Conservation (phyloP, 2,888 invertebrate genomes). For the Lasioglossum morio region DNA sequence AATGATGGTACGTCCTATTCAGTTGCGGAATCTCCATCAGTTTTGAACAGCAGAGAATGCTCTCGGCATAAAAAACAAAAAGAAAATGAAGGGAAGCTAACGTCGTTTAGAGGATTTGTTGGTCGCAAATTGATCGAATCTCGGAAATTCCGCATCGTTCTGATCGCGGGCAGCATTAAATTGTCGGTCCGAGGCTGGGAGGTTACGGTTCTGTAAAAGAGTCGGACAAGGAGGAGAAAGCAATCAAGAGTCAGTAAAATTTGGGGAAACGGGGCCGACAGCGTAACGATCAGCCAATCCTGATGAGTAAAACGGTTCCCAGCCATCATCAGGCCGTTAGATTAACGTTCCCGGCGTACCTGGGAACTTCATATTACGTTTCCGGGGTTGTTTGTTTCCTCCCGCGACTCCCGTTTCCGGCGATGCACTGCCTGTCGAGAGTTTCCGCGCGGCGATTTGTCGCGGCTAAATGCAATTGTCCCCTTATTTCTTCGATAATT, state of each 20-base stretch:
- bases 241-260: conserved; percentile 58
- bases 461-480: conserved; percentile 74
- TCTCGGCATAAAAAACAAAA: background rate
- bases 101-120: background rate
- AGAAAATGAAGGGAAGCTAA: background rate
- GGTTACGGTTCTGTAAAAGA: conserved; percentile 1
- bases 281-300: conserved; percentile 51
- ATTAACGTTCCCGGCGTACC: conserved; percentile 57
- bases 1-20: background rate
- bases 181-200: conserved; percentile 24
- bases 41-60: background rate
- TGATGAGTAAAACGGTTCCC: conserved; percentile 60
- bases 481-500: conserved; percentile 73
- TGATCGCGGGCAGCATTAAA: conserved; percentile 8
- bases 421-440: conserved; percentile 48
- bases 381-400: conserved; percentile 68
- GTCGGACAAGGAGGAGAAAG: conserved; percentile 37
- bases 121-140: background rate
- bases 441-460: conserved; percentile 66
- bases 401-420: conserved; percentile 55
- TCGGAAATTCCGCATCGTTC: background rate
- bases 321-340: conserved; percentile 49
- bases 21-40: background rate
- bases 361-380: conserved; percentile 70
- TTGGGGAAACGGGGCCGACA: conserved; percentile 28